Evolutionary conservation across 2,888 invertebrate genomes (phyloP), one percentile per base, ranked within the genome.

Genomic region (Allygus modestus): DNA sequence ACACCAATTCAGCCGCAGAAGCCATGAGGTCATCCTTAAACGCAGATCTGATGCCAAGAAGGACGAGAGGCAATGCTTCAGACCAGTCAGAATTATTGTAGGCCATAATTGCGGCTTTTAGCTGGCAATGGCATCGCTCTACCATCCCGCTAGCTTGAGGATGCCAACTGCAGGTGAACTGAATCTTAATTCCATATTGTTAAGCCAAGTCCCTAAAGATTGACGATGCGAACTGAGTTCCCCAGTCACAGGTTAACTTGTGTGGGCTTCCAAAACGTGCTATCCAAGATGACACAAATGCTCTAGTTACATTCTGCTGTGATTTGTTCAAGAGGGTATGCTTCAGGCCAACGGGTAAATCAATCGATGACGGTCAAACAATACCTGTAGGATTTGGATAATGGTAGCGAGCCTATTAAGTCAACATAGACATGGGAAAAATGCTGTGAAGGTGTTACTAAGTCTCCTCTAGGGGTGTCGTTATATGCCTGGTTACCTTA

Each of bases 331-430:
- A n/a, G n/a, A n/a, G n/a, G n/a, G n/a, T n/a, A n/a, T n/a, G n/a
- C n/a, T n/a, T n/a, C 90, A n/a, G 90, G 89, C 91, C 91, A 91
- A 7, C 90, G 87, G 0, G 90, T 89, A 69, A 87, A 88, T 0
- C 89, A 51, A 82, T 90, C 89, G 7, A 89, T 88, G 15, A 88
- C 87, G 0, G 90, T 90, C 0, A 91, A 87, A 33, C 71, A 33
- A 12, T 46, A 71, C 2, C 31, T 31, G 37, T 33, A 71, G 7
- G n/a, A 11, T 33, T 71, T n/a, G 1, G 71, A 31, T 1, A 15
- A 17, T 2, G 17, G 31, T 5, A 33, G 37, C 0, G 31, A 23
- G 15, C 71, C 37, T 1, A 71, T 23, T 17, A 71, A 4, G n/a
- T 71, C 37, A 15, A 71, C 9, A 33, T 71, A 33, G 37, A 71